Percentiles rank a stretch among this genome's conserved stretches.
These are phyloP conservation scores for Pampusana beccarii DNA, from an alignment of 2,113 vertebrate genomes.

Conservation along the genomic window DNA sequence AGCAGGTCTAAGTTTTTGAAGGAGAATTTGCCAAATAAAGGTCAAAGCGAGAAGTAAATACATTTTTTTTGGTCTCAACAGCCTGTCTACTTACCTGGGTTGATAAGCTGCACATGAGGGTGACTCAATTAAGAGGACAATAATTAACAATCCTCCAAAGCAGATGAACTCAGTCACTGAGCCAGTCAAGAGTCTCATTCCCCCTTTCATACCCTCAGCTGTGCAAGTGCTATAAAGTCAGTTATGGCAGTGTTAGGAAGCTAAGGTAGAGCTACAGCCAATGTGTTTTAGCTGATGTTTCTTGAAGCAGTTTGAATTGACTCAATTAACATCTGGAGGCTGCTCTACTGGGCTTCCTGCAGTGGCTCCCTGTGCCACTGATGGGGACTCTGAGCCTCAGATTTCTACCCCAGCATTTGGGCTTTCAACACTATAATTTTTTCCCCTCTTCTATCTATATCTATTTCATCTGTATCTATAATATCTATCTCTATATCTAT, in stretches of 20 bases:
- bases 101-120: constrained; percentile 10
- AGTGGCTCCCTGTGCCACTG: not conserved
- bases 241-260: not conserved
- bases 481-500: not conserved
- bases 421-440: not conserved
- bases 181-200: not conserved
- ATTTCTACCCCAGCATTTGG: not conserved
- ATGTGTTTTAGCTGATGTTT: not conserved
- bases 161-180: not conserved
- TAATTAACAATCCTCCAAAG: constrained; percentile 41
- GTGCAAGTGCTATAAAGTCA: not conserved
- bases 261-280: not conserved
- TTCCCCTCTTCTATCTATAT: not conserved
- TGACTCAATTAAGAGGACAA: constrained; percentile 38
- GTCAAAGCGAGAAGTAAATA: not conserved
- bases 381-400: not conserved
- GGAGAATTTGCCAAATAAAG: not conserved
- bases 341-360: not conserved
- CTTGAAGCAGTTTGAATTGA: not conserved
- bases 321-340: not conserved
- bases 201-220: not conserved
- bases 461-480: not conserved
- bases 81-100: constrained; percentile 1
- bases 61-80: not conserved
- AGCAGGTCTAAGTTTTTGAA: not conserved